phyloP scores from a whole-genome alignment of 2,797 vertebrate species.

The Champsocephalus gunnari region DNA sequence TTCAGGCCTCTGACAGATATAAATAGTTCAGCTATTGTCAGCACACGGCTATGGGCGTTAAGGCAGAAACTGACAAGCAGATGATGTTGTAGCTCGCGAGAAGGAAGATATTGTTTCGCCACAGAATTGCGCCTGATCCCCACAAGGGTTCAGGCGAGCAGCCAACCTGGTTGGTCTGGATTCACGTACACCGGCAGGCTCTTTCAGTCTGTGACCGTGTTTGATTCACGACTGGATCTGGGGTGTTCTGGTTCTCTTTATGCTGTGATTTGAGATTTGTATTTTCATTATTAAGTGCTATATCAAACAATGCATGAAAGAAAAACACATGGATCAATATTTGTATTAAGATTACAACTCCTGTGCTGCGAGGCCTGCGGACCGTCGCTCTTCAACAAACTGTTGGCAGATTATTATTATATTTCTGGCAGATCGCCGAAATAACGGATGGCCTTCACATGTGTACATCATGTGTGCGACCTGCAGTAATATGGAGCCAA shows the following conservation, averaged over 20 bases:
- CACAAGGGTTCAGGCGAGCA: neutral
- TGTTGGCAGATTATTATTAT: too few relatives aligned
- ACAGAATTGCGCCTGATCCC: conserved; percentile 2
- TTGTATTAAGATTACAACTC: neutral
- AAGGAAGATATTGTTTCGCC: neutral
- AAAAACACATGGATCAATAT: neutral
- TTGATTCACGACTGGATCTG: too few relatives aligned
- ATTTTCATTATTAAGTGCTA: neutral
- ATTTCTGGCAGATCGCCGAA: too few relatives aligned
- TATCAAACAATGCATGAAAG: neutral
- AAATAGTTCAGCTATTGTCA: conserved; percentile 17
- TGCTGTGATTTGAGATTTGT: neutral
- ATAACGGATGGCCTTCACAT: too few relatives aligned
- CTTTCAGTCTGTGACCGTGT: too few relatives aligned
- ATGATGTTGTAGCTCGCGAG: neutral
- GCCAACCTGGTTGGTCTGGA: neutral
- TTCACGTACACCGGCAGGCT: neutral
- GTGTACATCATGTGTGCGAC: too few relatives aligned
- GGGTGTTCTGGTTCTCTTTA: neutral
- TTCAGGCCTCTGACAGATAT: neutral
- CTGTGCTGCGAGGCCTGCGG: too few relatives aligned
- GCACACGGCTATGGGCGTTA: neutral
- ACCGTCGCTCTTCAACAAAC: too few relatives aligned
- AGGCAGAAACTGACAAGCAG: conserved; percentile 8
- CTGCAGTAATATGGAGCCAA: too few relatives aligned